Conservation (phyloP, 2,797 vertebrate genomes). For the Anguilla marmorata region DNA sequence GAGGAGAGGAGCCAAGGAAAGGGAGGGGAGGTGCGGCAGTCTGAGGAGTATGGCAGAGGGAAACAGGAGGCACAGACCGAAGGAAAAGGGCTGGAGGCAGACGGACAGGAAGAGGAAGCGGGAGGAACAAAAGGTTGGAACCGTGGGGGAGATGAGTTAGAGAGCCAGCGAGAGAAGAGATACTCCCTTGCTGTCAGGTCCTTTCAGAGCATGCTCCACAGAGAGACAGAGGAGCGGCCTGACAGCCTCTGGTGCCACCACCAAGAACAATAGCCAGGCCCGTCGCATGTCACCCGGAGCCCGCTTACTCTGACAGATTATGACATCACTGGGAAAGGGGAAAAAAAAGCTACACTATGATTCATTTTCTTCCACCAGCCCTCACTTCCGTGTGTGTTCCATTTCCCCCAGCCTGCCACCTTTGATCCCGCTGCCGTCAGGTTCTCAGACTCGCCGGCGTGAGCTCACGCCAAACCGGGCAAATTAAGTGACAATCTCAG, state of each 20-base stretch:
- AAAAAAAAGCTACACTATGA: background rate
- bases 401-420: background rate
- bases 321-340: conserved; percentile 36
- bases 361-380: background rate
- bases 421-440: background rate
- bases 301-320: conserved; percentile 44
- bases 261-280: background rate
- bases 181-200: conserved; percentile 27
- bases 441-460: background rate
- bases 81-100: background rate
- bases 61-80: background rate
- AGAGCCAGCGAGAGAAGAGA: background rate
- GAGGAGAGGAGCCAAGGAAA: background rate
- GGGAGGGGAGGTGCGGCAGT: background rate
- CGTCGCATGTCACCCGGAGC: conserved; percentile 29
- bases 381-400: background rate
- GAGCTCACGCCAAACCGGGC: background rate
- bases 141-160: background rate
- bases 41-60: too few species aligned
- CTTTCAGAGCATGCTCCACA: conserved; percentile 26
- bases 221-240: conserved; percentile 25
- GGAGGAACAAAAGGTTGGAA: background rate
- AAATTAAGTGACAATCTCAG: background rate
- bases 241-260: conserved; percentile 15
- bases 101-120: background rate